Percentiles rank a stretch among this genome's conserved stretches.
Conservation (phyloP, 2,888 invertebrate species). For the Heliconius ismenius region DNA sequence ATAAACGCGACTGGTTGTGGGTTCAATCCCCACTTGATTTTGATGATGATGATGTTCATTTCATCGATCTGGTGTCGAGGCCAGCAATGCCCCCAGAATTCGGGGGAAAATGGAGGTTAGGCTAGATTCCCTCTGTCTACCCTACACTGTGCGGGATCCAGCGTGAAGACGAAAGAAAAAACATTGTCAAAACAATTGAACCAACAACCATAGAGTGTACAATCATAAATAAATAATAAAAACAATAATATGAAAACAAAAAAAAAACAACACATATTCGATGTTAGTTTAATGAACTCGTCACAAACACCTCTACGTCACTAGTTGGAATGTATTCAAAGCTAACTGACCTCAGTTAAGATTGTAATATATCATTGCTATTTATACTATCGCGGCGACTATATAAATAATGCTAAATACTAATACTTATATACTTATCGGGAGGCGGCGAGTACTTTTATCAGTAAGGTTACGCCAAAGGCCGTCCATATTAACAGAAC, state of each 20-base stretch:
- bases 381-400: conserved; percentile 35
- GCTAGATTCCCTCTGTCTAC: too few species aligned
- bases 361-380: conserved; percentile 36
- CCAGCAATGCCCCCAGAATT: too few species aligned
- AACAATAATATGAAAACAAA: not conserved
- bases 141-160: too few species aligned
- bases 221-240: not conserved
- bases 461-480: conserved; percentile 41
- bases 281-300: conserved; percentile 18
- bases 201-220: not conserved
- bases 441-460: conserved; percentile 39
- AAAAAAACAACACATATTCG: not conserved
- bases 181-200: not conserved
- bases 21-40: too few species aligned
- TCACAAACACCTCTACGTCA: conserved; percentile 26
- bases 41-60: too few species aligned
- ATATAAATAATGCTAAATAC: conserved; percentile 31
- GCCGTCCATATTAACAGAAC: conserved; percentile 31
- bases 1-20: too few species aligned
- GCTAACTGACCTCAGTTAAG: conserved; percentile 38
- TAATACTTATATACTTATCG: conserved; percentile 32
- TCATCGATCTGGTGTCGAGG: too few species aligned
- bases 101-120: too few species aligned
- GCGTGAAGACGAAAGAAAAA: not conserved
- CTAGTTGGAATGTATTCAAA: conserved; percentile 20